Percentiles rank a stretch among this genome's conserved stretches.
Evolutionary conservation across 2,888 invertebrate genomes (phyloP).

Genomic region (Hirtodrosophila cameraria): DNA sequence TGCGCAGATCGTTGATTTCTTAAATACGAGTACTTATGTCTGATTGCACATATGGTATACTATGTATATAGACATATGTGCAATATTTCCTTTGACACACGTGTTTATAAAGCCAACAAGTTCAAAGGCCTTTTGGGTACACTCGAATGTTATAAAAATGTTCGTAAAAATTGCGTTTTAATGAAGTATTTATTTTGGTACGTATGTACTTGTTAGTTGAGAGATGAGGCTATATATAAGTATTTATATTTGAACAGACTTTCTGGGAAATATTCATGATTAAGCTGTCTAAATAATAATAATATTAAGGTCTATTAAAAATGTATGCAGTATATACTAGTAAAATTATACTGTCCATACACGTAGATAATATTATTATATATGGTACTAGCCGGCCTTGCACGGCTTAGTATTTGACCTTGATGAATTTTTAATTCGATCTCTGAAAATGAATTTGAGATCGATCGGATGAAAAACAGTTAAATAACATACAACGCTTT

Average conservation of each 20-base stretch:
- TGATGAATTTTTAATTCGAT: too few relatives aligned
- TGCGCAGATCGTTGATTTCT: conserved; percentile 3
- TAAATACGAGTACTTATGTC: not conserved
- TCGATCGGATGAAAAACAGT: too few relatives aligned
- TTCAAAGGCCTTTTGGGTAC: conserved; percentile 12
- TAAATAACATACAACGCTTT: too few relatives aligned
- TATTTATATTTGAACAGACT: conserved; percentile 26
- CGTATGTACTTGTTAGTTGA: not conserved
- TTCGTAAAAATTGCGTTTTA: not conserved
- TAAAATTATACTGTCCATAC: too few relatives aligned
- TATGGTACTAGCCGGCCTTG: too few relatives aligned
- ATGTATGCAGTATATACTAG: not conserved
- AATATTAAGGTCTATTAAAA: too few relatives aligned
- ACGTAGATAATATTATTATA: too few relatives aligned
- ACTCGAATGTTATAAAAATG: conserved; percentile 14
- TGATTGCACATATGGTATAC: not conserved
- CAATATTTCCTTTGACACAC: conserved; percentile 3
- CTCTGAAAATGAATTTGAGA: too few relatives aligned
- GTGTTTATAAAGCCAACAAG: conserved; percentile 9
- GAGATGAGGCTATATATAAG: not conserved
- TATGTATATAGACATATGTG: too few relatives aligned
- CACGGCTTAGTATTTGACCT: too few relatives aligned
- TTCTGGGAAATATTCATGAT: conserved; percentile 10
- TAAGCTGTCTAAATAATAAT: conserved; percentile 48
- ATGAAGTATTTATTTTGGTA: not conserved